A percentile compares a stretch with the other conserved stretches of the same genome.
phyloP scores from a whole-genome alignment of 2,888 invertebrate genomes.

The Caenorhabditis becei region DNA sequence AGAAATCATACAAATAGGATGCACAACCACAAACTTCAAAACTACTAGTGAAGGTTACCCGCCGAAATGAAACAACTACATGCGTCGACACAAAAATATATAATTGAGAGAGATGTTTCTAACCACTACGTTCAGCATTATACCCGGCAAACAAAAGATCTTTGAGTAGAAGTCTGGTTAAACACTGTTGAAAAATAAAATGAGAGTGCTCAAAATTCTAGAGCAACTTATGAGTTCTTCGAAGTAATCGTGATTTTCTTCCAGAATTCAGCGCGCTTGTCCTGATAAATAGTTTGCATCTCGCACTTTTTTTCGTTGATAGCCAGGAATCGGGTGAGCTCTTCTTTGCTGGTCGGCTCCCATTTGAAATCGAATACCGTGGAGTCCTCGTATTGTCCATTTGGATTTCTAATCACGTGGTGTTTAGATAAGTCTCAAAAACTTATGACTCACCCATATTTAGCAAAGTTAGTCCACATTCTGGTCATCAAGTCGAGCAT shows the following conservation, averaged over 20 bases:
- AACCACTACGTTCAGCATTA: conserved; percentile 17
- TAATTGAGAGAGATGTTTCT: conserved; percentile 26
- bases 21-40: conserved; percentile 13
- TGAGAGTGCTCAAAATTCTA: background rate
- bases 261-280: conserved; percentile 72
- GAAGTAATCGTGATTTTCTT: conserved; percentile 62
- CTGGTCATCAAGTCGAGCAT: conserved; percentile 75
- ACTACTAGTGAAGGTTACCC: conserved; percentile 25
- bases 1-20: background rate
- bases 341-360: conserved; percentile 68
- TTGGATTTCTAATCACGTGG: conserved; percentile 73
- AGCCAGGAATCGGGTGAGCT: conserved; percentile 57
- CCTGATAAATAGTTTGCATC: conserved; percentile 69
- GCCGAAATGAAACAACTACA: conserved; percentile 20
- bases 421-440: background rate
- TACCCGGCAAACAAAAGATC: conserved; percentile 35
- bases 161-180: background rate
- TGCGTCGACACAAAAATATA: conserved; percentile 18
- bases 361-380: conserved; percentile 76
- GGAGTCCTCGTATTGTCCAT: conserved; percentile 74
- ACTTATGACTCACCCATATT: conserved; percentile 69
- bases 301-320: conserved; percentile 72
- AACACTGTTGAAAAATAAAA: conserved; percentile 13
- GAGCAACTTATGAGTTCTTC: conserved; percentile 48
- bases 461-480: conserved; percentile 80